phyloP scores from a whole-genome alignment of 35 echinoderm and acorn worm species.

The Hemicentrotus pulcherrimus region DNA sequence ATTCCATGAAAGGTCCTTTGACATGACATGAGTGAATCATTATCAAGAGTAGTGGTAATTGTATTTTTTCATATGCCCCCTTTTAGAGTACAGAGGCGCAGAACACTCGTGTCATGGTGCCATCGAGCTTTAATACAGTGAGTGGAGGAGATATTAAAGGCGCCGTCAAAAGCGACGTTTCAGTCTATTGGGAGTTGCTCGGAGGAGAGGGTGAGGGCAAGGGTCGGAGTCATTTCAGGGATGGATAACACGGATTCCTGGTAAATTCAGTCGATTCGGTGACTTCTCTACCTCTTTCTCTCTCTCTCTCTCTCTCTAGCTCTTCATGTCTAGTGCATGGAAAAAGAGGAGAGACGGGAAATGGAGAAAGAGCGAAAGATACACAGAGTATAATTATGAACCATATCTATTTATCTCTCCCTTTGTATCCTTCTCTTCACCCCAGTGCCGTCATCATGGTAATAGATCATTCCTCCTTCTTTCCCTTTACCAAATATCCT shows the following conservation, averaged over 20 bases:
- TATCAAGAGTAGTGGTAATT: background rate
- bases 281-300: background rate
- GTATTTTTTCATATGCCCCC: background rate
- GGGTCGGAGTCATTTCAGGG: background rate
- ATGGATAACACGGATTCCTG: background rate
- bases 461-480: no score
- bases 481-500: no score
- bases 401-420: no score
- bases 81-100: background rate
- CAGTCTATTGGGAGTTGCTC: background rate
- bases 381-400: no score
- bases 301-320: background rate
- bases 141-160: background rate
- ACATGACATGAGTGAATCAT: background rate
- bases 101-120: background rate
- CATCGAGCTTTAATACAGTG: background rate
- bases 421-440: no score
- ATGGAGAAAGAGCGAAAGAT: no score
- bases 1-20: background rate
- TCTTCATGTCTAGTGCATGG: background rate
- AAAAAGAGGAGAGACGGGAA: no score
- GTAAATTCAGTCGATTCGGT: background rate
- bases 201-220: background rate
- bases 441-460: no score
- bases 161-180: background rate